Percentiles rank a stretch among this genome's conserved stretches.
These are phyloP conservation scores for Cotesia vestalis DNA, from an alignment of 1,140 invertebrate genomes.

Conservation along the genomic window DNA sequence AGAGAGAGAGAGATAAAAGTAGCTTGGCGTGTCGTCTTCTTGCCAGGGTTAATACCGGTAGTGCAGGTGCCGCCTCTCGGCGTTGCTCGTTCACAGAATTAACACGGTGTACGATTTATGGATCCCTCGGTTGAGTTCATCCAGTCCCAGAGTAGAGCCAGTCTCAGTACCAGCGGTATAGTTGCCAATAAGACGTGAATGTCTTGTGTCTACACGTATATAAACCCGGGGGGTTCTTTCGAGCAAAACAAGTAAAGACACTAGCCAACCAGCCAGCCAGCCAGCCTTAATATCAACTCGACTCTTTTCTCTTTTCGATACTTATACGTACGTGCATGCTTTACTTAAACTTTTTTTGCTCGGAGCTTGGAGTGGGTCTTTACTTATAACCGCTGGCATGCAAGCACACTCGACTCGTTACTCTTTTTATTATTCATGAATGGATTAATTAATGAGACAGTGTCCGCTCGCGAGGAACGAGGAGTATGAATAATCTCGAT, in stretches of 20 bases:
- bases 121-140: conserved; percentile 42
- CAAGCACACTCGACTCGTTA: neutral
- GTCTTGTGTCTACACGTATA: conserved; percentile 7
- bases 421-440: conserved; percentile 35
- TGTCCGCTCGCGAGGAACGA: neutral
- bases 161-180: conserved; percentile 8
- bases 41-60: conserved; percentile 58
- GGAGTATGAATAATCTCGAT: conserved; percentile 28
- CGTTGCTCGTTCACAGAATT: conserved; percentile 58
- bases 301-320: conserved; percentile 23
- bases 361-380: too few species aligned
- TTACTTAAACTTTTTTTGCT: too few species aligned
- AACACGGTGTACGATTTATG: conserved; percentile 57
- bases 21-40: conserved; percentile 33
- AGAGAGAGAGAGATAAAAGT: neutral
- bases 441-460: conserved; percentile 45
- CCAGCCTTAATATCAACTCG: too few species aligned
- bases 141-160: too few species aligned
- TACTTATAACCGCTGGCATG: too few species aligned
- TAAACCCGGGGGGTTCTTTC: conserved; percentile 38
- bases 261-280: too few species aligned
- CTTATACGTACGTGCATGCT: too few species aligned
- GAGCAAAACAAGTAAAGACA: conserved; percentile 8
- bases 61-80: conserved; percentile 45
- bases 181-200: conserved; percentile 43